phyloP scores from a whole-genome alignment of 2,797 vertebrate species.

The Gambelia wislizenii region DNA sequence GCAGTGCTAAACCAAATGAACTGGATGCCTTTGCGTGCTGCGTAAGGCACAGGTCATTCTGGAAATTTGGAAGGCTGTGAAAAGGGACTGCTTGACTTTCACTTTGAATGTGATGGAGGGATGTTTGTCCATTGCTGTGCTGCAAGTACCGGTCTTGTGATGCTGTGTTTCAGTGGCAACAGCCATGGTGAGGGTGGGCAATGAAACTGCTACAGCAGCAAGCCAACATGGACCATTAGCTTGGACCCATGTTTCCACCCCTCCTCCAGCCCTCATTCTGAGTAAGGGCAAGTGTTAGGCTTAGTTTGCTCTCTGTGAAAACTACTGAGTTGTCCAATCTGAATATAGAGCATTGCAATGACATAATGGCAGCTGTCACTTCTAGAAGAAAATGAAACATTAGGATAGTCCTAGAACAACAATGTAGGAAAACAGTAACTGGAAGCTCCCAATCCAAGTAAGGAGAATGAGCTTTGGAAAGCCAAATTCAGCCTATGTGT shows the following conservation, averaged over 20 bases:
- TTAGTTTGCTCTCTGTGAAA: neutral
- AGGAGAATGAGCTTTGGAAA: neutral
- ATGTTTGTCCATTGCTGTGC: neutral
- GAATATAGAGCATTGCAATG: neutral
- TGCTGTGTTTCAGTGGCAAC: neutral
- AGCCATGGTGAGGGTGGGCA: neutral
- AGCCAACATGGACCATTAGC: neutral
- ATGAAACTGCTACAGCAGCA: neutral
- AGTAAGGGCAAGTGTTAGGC: neutral
- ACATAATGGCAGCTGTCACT: neutral
- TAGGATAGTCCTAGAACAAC: neutral
- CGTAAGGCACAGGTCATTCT: neutral
- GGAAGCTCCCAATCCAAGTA: neutral
- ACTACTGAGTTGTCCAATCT: neutral
- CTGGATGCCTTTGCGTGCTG: neutral
- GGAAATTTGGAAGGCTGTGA: too few species aligned
- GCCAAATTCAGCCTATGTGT: neutral
- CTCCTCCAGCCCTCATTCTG: neutral
- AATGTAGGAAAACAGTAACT: neutral
- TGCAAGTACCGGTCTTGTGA: neutral
- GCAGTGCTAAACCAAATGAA: neutral
- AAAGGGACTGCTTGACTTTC: neutral
- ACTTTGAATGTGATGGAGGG: neutral
- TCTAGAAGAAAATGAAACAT: neutral
- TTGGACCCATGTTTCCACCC: neutral